phyloP scores from a whole-genome alignment of 2,113 vertebrate species.

The Melanerpes aurifrons region DNA sequence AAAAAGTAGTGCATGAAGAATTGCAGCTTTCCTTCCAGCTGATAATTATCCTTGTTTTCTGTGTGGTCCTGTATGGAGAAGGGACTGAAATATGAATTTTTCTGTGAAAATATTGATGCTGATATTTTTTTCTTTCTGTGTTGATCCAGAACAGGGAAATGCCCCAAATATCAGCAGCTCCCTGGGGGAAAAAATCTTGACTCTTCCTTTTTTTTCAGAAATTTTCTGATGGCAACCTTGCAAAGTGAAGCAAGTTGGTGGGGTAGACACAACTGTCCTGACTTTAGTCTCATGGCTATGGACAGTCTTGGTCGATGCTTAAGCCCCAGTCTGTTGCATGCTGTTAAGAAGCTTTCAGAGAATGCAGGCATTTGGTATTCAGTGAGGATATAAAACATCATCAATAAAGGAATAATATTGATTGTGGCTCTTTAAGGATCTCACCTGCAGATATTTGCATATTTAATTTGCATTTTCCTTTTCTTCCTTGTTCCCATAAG shows the following conservation, averaged over 20 bases:
- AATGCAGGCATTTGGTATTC: not conserved
- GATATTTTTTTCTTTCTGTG: too few species aligned
- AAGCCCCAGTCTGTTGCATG: not conserved
- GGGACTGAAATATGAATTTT: not conserved
- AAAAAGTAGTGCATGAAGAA: not conserved
- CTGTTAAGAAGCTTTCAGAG: not conserved
- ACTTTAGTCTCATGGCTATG: not conserved
- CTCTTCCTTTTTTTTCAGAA: not conserved
- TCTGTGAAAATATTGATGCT: not conserved
- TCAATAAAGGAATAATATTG: slow-evolving; percentile 4
- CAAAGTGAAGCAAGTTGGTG: not conserved
- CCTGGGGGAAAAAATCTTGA: not conserved
- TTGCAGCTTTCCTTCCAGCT: not conserved
- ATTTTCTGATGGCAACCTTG: not conserved
- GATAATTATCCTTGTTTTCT: not conserved
- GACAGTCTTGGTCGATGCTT: not conserved
- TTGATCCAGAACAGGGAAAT: not conserved
- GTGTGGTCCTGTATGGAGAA: rapidly evolving
- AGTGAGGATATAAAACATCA: not conserved
- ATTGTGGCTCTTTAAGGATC: not conserved
- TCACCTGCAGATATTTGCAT: not conserved
- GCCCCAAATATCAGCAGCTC: not conserved
- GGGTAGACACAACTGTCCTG: not conserved
- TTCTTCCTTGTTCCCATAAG: not conserved
- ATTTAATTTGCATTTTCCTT: not conserved